Conservation (phyloP, 1,140 invertebrate species). For the Platyscapa corneri region DNA sequence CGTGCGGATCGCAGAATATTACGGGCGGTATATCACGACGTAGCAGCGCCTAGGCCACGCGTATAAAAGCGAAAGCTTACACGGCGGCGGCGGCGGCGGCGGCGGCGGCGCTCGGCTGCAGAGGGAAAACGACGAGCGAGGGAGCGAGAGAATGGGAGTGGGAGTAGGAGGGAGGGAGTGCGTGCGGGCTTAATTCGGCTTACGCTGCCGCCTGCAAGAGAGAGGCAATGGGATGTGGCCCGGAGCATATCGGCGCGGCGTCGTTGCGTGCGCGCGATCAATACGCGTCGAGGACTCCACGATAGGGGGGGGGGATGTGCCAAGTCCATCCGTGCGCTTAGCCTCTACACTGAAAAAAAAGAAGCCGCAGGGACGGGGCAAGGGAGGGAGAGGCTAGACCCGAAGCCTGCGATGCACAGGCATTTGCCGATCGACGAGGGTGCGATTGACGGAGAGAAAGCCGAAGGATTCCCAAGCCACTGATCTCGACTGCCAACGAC, state of each 20-base stretch:
- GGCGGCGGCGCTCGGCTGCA: neutral
- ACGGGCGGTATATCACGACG: constrained; percentile 46
- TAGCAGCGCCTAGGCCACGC: neutral
- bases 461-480: no score
- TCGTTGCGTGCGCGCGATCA: constrained; percentile 36
- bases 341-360: neutral
- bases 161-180: neutral
- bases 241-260: constrained; percentile 42
- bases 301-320: neutral
- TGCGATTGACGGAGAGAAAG: no score
- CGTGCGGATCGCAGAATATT: constrained; percentile 51
- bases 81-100: no score
- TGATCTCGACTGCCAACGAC: no score
- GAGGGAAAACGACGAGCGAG: neutral
- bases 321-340: neutral
- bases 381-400: no score
- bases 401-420: no score
- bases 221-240: neutral
- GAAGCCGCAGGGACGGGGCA: neutral
- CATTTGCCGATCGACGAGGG: no score
- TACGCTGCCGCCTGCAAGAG: constrained; percentile 16
- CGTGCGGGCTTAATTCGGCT: constrained; percentile 38
- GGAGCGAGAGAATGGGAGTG: constrained; percentile 11
- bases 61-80: constrained; percentile 22
- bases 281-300: constrained; percentile 17